Base-by-base conservation (phyloP, 2,113 vertebrate species). In the Myanophis thanlyinensis region DNA sequence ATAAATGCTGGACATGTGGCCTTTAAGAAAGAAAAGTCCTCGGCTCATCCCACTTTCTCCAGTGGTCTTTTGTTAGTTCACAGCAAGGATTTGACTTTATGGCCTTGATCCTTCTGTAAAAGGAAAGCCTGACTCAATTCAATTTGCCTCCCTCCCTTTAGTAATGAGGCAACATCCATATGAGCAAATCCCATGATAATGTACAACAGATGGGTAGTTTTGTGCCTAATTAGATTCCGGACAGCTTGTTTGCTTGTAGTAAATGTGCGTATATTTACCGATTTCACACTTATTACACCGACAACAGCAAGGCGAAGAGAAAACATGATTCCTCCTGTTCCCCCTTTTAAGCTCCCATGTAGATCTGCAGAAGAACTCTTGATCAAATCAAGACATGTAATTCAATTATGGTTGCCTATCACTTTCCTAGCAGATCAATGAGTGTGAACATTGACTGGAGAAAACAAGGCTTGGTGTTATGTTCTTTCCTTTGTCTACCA, bases 21-120 rank as follows among this genome's bases (percentile, higher is more conserved):
- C 96, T 97, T 97, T 98, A 98, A 98, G 97, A 98, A 97, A 97
- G 96, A 97, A 96, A 96, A 96, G 96, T 95, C 95, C 96, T 97
- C 96, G 94, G 96, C 94, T 96, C 96, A 95, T 96, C 94, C 96
- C 91, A 97, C 96, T 97, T 97, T 97, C 97, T 96, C 97, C 98
- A 97, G 96, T 94, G 93, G 96, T 95, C 94, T 97, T 98, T 99
- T 99, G 98, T 98, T 98, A 96, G 94, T 96, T 97, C 98, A 96
- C 98, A 98, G 98, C 97, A 97, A 98, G 98, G 94, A 95, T 94
- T 97, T 98, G 98, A 98, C 98, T 98, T 98, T 94, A 13, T 98
- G 98, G 98, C 98, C 97, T 93, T 95, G 97, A 98, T 98, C 97
- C 96, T 94, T 95, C 97, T 97, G 96, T 95, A 93, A 95, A 96